These are phyloP conservation scores for Lacerta bilineata DNA, from an alignment of 2,797 vertebrate species.

Conservation along the genomic window DNA sequence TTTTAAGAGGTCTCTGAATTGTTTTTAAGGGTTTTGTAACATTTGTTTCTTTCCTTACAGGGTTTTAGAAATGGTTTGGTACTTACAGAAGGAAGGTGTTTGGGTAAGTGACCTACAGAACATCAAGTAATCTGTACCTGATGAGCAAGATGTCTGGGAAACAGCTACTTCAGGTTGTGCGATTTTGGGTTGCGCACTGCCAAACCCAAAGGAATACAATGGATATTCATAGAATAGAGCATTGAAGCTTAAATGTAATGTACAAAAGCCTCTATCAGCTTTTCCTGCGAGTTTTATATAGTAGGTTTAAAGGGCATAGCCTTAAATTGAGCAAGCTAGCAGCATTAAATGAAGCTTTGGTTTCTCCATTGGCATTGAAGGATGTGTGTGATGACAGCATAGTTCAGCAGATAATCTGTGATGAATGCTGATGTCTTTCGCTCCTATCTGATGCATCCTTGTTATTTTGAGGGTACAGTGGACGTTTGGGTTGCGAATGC, in stretches of 20 bases:
- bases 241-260: not conserved
- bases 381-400: slow-evolving; percentile 82
- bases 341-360: not conserved
- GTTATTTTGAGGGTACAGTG: not conserved
- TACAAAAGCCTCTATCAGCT: not conserved
- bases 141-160: not conserved
- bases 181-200: too few relatives aligned
- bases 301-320: not conserved
- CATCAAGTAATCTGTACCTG: not conserved
- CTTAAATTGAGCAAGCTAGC: not conserved
- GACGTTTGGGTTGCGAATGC: too few relatives aligned
- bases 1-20: not conserved
- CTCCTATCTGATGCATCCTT: slow-evolving; percentile 89
- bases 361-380: not conserved
- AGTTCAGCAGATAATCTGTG: slow-evolving; percentile 88
- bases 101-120: slow-evolving; percentile 55
- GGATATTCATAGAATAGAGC: not conserved
- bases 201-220: too few relatives aligned
- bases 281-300: not conserved
- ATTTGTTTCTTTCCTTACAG: slow-evolving; percentile 33
- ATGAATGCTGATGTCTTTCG: slow-evolving; percentile 84
- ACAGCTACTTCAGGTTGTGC: too few relatives aligned
- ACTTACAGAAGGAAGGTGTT: rapidly evolving
- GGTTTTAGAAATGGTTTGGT: not conserved
- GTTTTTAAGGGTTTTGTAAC: not conserved